Evolutionary conservation across 1,140 invertebrate species (phyloP), one percentile per base, ranked within the genome.

Genomic region (Drosophila burlai): DNA sequence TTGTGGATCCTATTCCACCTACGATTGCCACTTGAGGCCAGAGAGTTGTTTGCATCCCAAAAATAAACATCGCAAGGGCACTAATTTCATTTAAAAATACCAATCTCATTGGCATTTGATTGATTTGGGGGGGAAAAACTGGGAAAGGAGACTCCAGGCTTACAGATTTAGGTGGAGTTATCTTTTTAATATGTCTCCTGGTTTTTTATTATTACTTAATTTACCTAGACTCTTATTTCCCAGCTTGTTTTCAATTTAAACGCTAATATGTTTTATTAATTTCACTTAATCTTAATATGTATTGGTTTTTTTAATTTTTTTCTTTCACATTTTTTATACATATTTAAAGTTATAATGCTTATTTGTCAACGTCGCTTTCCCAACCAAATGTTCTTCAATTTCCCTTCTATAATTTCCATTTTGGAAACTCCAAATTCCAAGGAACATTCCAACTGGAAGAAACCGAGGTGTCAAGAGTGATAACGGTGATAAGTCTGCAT

Each of bases 1-100:
- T 26, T 63, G 58, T 63, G 58, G 29, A 66, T 26, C 61, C 40
- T 34, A 63, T 62, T 62, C 63, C 63, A 63, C 63, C 47, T 36
- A 69, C 62, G 62, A 66, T n/a, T 54, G 47, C 67, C 63, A 38
- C 63, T 67, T 54, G 47, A 46, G 18, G 11, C 47, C 29, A 52
- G 50, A 13, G 29, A 49, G 16, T 50, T 52, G 29, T 63, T 36
- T 45, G 63, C 40, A 34, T 36, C 40, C 21, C 13, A 61, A 52
- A 36, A 67, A 52, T 52, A 50, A 50, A 42, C 46, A 52, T 16
- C 16, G 16, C 21, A 36, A 42, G 46, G 43, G 24, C 11, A 42
- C 13, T 42, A 43, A 65, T 65, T 45, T 62, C 16, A 61, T 60
- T 64, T 31, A 26, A 34, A 38, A 55, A 57, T 57, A 26, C 36